These are phyloP conservation scores for Rhinoraja longicauda DNA, from an alignment of 2,797 vertebrate genomes.

Conservation along the genomic window DNA sequence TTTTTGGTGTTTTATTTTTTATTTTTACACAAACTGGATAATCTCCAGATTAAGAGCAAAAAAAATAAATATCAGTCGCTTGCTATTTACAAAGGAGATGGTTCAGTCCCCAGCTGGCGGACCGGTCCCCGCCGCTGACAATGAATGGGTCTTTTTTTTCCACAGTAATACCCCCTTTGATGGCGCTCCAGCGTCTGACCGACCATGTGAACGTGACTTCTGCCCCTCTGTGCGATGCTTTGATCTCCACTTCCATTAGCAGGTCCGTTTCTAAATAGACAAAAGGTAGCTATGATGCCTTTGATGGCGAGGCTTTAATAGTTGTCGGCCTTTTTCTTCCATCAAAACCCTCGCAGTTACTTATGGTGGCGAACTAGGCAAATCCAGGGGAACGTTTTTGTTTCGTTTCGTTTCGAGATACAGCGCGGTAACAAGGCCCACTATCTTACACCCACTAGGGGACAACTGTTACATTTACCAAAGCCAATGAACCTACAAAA, in stretches of 20 bases:
- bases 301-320: neutral
- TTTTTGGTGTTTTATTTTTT: too few relatives aligned
- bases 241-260: conserved; percentile 32
- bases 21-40: neutral
- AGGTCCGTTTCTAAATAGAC: neutral
- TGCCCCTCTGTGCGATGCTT: conserved; percentile 7
- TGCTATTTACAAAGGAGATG: neutral
- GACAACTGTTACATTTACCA: too few relatives aligned
- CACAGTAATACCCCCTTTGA: neutral
- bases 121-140: neutral
- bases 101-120: neutral
- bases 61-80: neutral
- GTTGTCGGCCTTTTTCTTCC: neutral
- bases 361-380: neutral
- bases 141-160: conserved; percentile 2
- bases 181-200: neutral
- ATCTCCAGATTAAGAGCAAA: neutral
- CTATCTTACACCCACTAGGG: too few relatives aligned
- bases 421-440: too few relatives aligned
- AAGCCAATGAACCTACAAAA: too few relatives aligned
- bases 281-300: neutral
- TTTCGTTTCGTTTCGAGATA: too few relatives aligned
- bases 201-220: neutral
- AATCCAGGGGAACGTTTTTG: neutral
- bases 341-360: neutral